These are phyloP conservation scores for Drosophila nannoptera DNA, from an alignment of 1,140 invertebrate species.

Conservation along the genomic window DNA sequence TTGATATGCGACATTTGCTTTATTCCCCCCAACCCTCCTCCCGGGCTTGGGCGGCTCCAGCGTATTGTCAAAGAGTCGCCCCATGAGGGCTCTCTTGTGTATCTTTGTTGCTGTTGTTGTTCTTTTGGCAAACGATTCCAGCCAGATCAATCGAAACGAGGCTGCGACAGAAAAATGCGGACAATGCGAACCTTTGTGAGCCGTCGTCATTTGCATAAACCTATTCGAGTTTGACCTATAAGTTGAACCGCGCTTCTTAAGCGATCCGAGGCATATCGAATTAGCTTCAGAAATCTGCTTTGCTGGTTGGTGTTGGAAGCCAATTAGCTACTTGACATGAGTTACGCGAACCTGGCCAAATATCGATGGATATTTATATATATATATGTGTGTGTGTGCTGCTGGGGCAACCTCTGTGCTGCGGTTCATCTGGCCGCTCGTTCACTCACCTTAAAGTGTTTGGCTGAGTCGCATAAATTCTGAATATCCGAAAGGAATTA, in stretches of 20 bases:
- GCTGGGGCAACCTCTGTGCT: neutral
- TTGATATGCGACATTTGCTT: conserved; percentile 45
- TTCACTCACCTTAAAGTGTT: conserved; percentile 27
- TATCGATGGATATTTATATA: neutral
- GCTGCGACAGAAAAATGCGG: conserved; percentile 56
- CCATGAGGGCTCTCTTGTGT: conserved; percentile 11
- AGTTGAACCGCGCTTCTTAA: conserved; percentile 11
- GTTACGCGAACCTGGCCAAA: conserved; percentile 4
- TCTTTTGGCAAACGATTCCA: conserved; percentile 10
- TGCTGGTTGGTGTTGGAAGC: conserved; percentile 49
- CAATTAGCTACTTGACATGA: conserved; percentile 48
- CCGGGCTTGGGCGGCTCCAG: conserved; percentile 30
- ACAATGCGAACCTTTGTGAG: conserved; percentile 29
- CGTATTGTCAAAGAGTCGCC: conserved; percentile 39
- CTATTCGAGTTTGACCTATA: conserved; percentile 15
- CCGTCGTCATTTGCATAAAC: conserved; percentile 54
- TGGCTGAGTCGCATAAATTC: neutral
- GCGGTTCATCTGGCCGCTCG: neutral
- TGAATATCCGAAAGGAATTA: conserved; percentile 13
- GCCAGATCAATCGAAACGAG: conserved; percentile 29
- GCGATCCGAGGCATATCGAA: conserved; percentile 49
- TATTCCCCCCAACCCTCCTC: neutral
- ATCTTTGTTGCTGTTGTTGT: conserved; percentile 2
- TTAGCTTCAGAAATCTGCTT: conserved; percentile 41
- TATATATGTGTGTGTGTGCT: neutral